Base-by-base conservation (phyloP, 2,113 vertebrate species). In the Nesoenas mayeri region DNA sequence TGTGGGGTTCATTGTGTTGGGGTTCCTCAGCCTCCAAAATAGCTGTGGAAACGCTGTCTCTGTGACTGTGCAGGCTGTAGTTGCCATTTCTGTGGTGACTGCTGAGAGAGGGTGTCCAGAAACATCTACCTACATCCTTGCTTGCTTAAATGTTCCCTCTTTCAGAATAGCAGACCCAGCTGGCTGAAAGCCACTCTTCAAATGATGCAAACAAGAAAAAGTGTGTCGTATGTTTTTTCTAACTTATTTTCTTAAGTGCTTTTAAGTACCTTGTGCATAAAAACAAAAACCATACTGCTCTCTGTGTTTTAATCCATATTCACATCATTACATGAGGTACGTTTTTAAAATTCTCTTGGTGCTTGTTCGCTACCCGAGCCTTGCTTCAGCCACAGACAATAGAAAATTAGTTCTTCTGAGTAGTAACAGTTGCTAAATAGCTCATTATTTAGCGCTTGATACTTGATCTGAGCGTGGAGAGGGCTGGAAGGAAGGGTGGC, bases 321-420 rank as follows among this genome's bases (percentile, higher is more conserved):
- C 31, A 51, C 65, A 40, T 79, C 22, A 32, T 92, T 87, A 73
- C 18, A 19, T 40, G 78, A 82, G 50, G 44, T 56, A 15, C 54
- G 24, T 75, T 92, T 91, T 79, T 86, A 0, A 20, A 81, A 86
- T 64, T 78, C 77, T 89, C 31, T n/a, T 21, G 17, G 12, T 85
- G 66, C 54, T 81, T 75, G 12, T 61, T 92, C 4, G 11, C 36
- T 53, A 69, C 32, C 44, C 24, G 53, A 87, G 62, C 70, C 40
- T 72, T 89, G 57, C 75, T 90, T 70, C 60, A 74, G 48, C n/a
- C 60, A 67, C 56, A 91, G 72, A 88, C 85, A 91, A 77, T 88
- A 74, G 93, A 67, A 83, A 81, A 93, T 54, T 13, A 78, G 48
- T 71, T 88, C 34, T 88, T 88, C 65, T 84, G 66, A 53, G 62